These are phyloP conservation scores for Darevskia nairensis DNA, from an alignment of 2,797 vertebrate genomes.

Conservation along the genomic window DNA sequence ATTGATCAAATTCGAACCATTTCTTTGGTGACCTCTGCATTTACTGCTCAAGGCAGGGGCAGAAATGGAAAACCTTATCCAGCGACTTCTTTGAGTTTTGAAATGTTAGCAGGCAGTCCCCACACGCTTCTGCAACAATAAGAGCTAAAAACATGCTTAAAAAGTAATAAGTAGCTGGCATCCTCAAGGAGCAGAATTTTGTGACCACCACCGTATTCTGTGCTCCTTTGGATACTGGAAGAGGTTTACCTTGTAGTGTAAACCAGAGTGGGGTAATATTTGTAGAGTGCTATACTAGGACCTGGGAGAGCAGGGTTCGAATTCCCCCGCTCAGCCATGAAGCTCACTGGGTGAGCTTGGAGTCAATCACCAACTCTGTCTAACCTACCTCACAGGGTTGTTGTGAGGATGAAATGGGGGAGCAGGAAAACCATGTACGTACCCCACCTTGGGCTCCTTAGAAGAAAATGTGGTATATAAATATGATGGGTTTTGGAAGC, in stretches of 20 bases:
- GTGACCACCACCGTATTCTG: background rate
- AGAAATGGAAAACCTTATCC: background rate
- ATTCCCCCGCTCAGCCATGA: too few species aligned
- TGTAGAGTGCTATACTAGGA: too few species aligned
- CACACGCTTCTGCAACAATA: background rate
- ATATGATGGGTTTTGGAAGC: background rate
- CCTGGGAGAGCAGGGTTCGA: too few species aligned
- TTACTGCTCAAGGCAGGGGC: background rate
- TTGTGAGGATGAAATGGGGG: too few species aligned
- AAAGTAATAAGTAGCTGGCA: background rate
- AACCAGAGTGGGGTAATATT: too few species aligned
- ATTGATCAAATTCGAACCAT: background rate
- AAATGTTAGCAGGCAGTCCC: background rate
- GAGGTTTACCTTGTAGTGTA: background rate
- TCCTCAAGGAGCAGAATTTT: background rate
- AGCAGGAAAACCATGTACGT: too few species aligned
- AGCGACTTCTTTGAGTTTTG: background rate
- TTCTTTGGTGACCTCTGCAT: background rate
- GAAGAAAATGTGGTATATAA: too few species aligned
- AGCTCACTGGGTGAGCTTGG: too few species aligned
- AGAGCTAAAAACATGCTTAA: background rate
- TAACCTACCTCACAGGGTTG: too few species aligned
- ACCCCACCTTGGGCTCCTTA: background rate
- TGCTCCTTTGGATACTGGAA: background rate
- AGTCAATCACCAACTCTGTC: too few species aligned